phyloP scores from a whole-genome alignment of 2,797 vertebrate species.

The Artibeus lituratus region DNA sequence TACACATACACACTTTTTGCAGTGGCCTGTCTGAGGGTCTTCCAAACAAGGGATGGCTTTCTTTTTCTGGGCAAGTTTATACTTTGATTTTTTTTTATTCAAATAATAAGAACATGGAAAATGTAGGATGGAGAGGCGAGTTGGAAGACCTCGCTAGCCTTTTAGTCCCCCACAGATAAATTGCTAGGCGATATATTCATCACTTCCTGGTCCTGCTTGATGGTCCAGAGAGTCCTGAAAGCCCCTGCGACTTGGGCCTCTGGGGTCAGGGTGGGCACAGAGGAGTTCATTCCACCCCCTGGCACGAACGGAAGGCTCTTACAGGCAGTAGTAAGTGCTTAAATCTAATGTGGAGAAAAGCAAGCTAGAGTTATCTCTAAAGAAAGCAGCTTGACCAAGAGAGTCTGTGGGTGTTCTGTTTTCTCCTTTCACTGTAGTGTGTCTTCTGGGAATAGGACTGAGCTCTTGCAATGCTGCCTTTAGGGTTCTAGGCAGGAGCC shows the following conservation, averaged over 20 bases:
- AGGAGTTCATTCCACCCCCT: background rate
- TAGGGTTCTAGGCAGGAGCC: background rate
- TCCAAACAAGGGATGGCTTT: background rate
- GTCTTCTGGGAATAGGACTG: background rate
- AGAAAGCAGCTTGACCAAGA: background rate
- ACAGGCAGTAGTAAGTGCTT: background rate
- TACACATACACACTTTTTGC: background rate
- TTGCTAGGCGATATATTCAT: background rate
- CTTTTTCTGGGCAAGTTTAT: background rate
- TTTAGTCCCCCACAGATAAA: background rate
- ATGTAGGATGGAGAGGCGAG: background rate
- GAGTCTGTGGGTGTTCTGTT: background rate
- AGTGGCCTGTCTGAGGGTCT: background rate
- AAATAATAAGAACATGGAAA: background rate
- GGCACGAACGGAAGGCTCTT: background rate
- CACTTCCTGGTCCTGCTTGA: background rate
- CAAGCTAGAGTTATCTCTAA: background rate
- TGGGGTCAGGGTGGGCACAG: fast-evolving
- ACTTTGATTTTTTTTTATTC: background rate
- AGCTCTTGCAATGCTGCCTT: background rate
- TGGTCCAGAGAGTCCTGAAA: background rate
- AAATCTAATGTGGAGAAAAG: background rate
- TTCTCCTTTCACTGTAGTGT: background rate
- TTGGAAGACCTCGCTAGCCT: background rate
- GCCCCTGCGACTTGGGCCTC: background rate